A percentile compares a stretch with the other conserved stretches of the same genome.
These are phyloP conservation scores for Buteo buteo DNA, from an alignment of 2,113 vertebrate species.

Conservation along the genomic window DNA sequence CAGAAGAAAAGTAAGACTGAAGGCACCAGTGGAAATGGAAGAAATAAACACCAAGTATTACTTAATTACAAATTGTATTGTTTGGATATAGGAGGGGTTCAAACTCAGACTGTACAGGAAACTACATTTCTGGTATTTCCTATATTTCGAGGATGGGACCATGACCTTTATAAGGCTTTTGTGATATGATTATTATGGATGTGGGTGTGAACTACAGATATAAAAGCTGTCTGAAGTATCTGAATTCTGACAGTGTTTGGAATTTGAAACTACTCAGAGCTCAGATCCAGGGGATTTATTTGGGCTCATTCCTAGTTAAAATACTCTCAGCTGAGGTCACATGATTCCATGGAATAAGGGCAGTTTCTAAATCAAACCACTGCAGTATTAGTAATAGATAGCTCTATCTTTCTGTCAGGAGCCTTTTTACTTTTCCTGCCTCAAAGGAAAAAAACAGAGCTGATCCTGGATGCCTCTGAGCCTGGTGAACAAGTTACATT, in stretches of 20 bases:
- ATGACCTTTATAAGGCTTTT: neutral
- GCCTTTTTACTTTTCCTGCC: conserved; percentile 21
- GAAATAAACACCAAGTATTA: neutral
- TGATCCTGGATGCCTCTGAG: neutral
- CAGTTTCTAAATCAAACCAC: conserved; percentile 4
- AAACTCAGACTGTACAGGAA: neutral
- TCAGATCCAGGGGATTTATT: neutral
- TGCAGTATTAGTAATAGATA: neutral
- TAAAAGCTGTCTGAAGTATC: neutral
- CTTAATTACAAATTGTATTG: neutral
- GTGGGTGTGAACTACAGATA: neutral
- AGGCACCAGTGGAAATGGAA: neutral
- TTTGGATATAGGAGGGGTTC: neutral
- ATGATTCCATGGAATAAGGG: neutral
- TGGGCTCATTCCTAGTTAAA: neutral
- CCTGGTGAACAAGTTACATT: neutral
- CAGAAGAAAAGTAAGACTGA: neutral
- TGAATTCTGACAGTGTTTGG: neutral
- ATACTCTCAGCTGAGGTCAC: neutral
- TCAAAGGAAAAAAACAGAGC: neutral
- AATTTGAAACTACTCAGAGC: neutral
- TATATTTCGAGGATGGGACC: neutral
- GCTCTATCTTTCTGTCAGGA: neutral
- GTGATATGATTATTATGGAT: neutral
- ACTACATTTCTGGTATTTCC: neutral